Evolutionary conservation across 2,888 invertebrate species (phyloP), one percentile per base, ranked within the genome.

Genomic region (Ramazzottius varieornatus): DNA sequence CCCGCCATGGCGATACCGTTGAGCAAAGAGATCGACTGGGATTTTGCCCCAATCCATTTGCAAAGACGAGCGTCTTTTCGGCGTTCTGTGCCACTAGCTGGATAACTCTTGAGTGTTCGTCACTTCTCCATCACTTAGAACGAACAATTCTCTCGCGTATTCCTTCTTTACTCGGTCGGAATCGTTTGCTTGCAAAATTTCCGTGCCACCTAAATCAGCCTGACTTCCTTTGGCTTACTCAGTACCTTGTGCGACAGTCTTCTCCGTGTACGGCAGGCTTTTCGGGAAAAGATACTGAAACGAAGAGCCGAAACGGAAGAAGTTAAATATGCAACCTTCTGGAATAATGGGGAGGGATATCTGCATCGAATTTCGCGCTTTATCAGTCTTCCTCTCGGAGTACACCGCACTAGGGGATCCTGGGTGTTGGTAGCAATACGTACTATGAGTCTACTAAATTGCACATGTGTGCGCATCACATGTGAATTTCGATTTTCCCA

Each of bases 41-140:
- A 2, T 72, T 71, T 29, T 70, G 68, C 1, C 76, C 76, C 65
- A 75, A 73, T 32, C 75, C 75, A 40, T 75, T 68, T 2, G 74
- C 68, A 67, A 73, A 73, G 1, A 73, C 70, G 40, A 73, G 68
- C 4, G 70, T 68, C 24, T 71, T 70, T 34, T 70, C 67, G 1
- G 71, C 69, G 65, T 73, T 68, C 1, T 69, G 67, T 32, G 64
- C 65, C 2, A 71, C 72, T 8, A 74, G 67, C 2, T 70, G 68
- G 46, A 72, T 68, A 0, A 76, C 72, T 65, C 69, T 2, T 71
- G 68, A 1, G 72, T 72, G 65, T 75, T 75, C 20, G 67, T 68
- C 2, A 73, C 73, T 65, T 72, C 72, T 32, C 76, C 76, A 69
- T 76, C 76, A 16, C 76, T 75, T 8, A 76, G 68, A 24, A 75